These are phyloP conservation scores for Diplodus sargus DNA, from an alignment of 2,797 vertebrate species.

Conservation along the genomic window DNA sequence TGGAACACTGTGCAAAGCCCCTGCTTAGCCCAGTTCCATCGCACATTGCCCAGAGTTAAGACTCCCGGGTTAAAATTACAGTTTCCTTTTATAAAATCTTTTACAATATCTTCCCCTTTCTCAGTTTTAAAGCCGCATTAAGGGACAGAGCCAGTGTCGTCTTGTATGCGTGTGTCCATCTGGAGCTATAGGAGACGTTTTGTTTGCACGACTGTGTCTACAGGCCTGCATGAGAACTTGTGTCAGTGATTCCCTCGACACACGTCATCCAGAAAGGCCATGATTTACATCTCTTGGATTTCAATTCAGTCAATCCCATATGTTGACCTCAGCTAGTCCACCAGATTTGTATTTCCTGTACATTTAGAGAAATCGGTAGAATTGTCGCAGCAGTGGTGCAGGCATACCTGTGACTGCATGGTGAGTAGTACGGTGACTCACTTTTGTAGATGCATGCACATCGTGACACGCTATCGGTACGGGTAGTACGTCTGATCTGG, in stretches of 20 bases:
- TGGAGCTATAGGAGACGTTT: conserved; percentile 1
- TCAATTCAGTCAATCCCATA: neutral
- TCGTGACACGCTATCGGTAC: neutral
- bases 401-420: conserved; percentile 1
- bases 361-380: conserved; percentile 8
- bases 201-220: conserved; percentile 21
- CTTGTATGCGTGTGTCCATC: neutral
- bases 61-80: conserved; percentile 60
- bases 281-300: conserved; percentile 10
- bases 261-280: neutral
- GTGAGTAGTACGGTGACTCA: neutral
- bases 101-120: conserved; percentile 21
- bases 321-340: conserved; percentile 1
- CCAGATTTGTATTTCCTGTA: conserved; percentile 16
- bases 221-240: neutral
- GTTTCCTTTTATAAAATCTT: conserved; percentile 38
- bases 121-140: conserved; percentile 7
- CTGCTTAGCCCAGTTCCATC: conserved; percentile 66
- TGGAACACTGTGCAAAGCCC: conserved; percentile 78
- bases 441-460: neutral
- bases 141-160: neutral
- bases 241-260: neutral
- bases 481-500: neutral
- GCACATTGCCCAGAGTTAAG: conserved; percentile 67
- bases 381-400: conserved; percentile 41